Evolutionary conservation across 2,888 invertebrate genomes (phyloP).

Genomic region (Anagyrus pseudococci): DNA sequence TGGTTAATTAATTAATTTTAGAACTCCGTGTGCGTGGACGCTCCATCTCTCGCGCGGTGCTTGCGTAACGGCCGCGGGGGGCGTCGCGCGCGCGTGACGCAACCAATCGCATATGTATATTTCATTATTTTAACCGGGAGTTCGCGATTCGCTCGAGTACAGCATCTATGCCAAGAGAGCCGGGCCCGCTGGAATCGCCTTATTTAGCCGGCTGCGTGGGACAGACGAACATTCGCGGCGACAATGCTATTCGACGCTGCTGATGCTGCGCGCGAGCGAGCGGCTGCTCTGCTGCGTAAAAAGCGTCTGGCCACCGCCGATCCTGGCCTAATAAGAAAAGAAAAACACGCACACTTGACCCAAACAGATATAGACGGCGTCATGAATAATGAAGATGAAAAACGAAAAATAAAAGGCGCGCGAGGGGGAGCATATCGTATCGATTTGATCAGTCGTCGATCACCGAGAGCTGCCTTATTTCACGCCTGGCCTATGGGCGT

Average conservation of each 20-base stretch:
- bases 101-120: conserved; percentile 20
- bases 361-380: conserved; percentile 4
- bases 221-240: too few species aligned
- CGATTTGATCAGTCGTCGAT: too few species aligned
- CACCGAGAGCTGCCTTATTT: too few species aligned
- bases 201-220: conserved; percentile 35
- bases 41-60: neutral
- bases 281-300: neutral
- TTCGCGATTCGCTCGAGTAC: neutral
- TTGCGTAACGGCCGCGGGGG: neutral
- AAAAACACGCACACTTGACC: conserved; percentile 6
- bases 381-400: too few species aligned
- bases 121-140: conserved; percentile 11
- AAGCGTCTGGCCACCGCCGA: neutral
- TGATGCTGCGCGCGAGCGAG: too few species aligned
- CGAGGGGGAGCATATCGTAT: too few species aligned
- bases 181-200: conserved; percentile 24
- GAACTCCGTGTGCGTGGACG: too few species aligned
- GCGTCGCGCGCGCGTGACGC: conserved; percentile 6
- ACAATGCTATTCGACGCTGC: too few species aligned
- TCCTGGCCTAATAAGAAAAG: neutral
- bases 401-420: too few species aligned
- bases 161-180: conserved; percentile 5
- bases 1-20: too few species aligned
- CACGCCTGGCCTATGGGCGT: too few species aligned